These are phyloP conservation scores for Tetrao urogallus DNA, from an alignment of 2,113 vertebrate species.

Conservation along the genomic window DNA sequence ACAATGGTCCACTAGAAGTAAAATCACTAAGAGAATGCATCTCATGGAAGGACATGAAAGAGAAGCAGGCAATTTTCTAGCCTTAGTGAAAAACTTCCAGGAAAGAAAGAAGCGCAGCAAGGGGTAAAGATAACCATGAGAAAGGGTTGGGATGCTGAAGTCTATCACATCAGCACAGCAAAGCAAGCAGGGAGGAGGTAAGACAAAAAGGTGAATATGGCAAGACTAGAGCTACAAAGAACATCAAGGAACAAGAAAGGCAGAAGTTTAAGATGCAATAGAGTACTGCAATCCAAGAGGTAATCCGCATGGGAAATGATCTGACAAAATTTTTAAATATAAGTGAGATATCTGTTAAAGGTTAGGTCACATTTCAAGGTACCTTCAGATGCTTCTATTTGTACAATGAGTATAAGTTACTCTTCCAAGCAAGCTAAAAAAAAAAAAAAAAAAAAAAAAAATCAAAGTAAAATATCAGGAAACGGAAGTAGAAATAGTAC, in stretches of 20 bases:
- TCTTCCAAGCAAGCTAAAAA: background rate
- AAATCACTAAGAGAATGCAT: background rate
- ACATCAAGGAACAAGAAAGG: background rate
- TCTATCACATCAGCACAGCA: background rate
- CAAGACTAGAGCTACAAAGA: background rate
- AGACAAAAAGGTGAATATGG: background rate
- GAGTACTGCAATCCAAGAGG: background rate
- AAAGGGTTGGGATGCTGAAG: constrained; percentile 4
- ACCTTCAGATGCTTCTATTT: background rate
- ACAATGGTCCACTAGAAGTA: background rate
- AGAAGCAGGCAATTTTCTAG: constrained; percentile 10
- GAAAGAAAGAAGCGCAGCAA: constrained; percentile 37
- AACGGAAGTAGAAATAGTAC: background rate
- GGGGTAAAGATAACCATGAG: constrained; percentile 17
- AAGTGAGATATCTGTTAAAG: constrained; percentile 2
- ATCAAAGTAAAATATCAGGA: constrained; percentile 25
- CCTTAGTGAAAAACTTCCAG: constrained; percentile 22
- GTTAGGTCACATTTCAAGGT: constrained; percentile 22
- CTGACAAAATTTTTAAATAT: background rate
- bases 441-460: background rate
- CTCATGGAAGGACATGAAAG: background rate
- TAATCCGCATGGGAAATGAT: background rate
- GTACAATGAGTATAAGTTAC: background rate
- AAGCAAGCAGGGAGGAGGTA: background rate
- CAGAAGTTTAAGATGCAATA: background rate